Conservation (phyloP, 2,797 vertebrate species). For the Peromyscus attwateri region DNA sequence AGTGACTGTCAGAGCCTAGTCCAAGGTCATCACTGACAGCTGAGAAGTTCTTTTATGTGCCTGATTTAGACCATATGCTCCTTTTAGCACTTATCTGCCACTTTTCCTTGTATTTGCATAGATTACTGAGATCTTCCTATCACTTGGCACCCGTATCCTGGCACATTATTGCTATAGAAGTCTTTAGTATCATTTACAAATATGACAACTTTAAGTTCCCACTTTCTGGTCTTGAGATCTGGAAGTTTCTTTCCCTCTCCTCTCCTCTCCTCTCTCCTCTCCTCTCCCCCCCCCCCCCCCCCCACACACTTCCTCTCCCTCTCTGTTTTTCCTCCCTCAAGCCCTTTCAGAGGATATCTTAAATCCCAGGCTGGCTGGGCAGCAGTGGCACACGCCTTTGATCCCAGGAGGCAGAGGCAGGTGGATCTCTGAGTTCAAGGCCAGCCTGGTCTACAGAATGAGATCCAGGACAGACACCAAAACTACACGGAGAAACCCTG, state of each 20-base stretch:
- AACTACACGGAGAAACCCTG: too few species aligned
- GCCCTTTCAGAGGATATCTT: neutral
- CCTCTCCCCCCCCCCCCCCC: too few species aligned
- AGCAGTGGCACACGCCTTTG: too few species aligned
- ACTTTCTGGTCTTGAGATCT: conserved; percentile 43
- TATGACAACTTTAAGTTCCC: conserved; percentile 7
- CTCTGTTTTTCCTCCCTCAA: too few species aligned
- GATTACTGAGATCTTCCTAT: conserved; percentile 71
- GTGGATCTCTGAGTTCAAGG: too few species aligned
- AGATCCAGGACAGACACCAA: too few species aligned
- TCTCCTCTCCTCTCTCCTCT: accelerated
- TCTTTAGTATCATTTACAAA: conserved; percentile 57
- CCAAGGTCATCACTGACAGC: conserved; percentile 70
- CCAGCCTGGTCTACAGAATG: too few species aligned
- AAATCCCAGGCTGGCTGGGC: neutral
- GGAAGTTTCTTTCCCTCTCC: neutral
- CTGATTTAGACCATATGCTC: conserved; percentile 72
- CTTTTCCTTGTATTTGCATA: conserved; percentile 75
- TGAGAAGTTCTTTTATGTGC: conserved; percentile 70
- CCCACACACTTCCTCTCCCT: too few species aligned
- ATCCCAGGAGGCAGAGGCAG: too few species aligned
- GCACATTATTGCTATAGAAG: conserved; percentile 57
- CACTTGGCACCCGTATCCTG: conserved; percentile 74
- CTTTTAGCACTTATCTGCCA: conserved; percentile 73
- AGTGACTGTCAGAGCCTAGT: conserved; percentile 36